Evolutionary conservation across 2,888 invertebrate genomes (phyloP).

Genomic region (Tachina lurida): DNA sequence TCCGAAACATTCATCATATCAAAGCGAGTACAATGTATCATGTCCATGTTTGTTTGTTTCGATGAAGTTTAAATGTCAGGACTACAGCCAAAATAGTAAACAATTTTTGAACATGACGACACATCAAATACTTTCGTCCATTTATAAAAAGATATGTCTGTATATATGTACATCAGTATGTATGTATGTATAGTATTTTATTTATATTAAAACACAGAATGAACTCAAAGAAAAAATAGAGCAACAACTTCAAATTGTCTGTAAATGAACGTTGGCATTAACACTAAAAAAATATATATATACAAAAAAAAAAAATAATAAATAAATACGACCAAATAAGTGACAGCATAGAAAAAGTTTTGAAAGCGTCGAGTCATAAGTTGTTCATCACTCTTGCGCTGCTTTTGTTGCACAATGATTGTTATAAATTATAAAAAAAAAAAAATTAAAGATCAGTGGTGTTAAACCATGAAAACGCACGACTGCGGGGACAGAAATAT

Average conservation of each 20-base stretch:
- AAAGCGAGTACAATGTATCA: conserved; percentile 30
- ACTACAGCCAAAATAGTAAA: conserved; percentile 27
- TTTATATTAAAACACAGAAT: conserved; percentile 7
- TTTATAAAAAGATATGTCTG: conserved; percentile 33
- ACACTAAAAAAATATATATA: conserved; percentile 6
- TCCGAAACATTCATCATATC: conserved; percentile 47
- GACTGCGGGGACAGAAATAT: neutral
- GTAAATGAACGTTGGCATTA: conserved; percentile 46
- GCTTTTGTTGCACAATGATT: conserved; percentile 55
- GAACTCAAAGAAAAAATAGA: conserved; percentile 8
- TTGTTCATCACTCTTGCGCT: conserved; percentile 80
- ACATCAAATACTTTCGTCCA: conserved; percentile 9
- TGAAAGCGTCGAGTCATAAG: conserved; percentile 80
- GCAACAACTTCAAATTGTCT: conserved; percentile 68
- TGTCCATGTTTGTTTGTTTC: conserved; percentile 8
- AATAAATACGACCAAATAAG: conserved; percentile 37
- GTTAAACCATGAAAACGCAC: neutral
- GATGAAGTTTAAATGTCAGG: conserved; percentile 52
- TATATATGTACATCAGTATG: neutral
- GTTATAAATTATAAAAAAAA: conserved; percentile 61
- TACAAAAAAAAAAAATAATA: neutral
- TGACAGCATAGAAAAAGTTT: conserved; percentile 55
- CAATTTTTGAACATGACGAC: conserved; percentile 36
- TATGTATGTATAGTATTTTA: neutral
- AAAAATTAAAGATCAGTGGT: conserved; percentile 54